Evolutionary conservation across 2,113 vertebrate species (phyloP).

Genomic region (Tragelaphus scriptus): DNA sequence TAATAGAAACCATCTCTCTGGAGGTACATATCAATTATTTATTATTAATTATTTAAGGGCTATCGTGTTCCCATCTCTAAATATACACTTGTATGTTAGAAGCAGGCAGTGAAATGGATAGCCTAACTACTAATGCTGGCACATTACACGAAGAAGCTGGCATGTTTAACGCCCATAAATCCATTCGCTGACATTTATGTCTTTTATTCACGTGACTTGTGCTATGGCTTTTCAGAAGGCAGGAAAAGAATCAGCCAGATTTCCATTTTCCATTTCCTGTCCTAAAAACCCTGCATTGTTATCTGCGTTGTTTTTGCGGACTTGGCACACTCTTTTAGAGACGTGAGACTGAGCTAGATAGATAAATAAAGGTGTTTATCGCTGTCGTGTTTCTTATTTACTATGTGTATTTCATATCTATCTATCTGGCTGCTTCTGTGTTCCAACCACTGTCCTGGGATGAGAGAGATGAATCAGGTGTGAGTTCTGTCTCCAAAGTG

Average conservation of each 20-base stretch:
- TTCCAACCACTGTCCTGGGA: not conserved
- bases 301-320: not conserved
- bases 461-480: not conserved
- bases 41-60: slow-evolving; percentile 48
- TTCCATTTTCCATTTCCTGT: not conserved
- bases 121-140: not conserved
- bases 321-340: not conserved
- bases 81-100: not conserved
- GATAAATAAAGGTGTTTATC: not conserved
- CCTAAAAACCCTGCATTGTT: not conserved
- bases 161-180: slow-evolving; percentile 16
- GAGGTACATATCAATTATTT: slow-evolving; percentile 47
- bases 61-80: not conserved
- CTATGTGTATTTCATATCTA: not conserved
- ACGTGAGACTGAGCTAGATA: not conserved
- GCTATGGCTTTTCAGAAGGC: not conserved
- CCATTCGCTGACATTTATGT: not conserved
- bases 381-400: not conserved
- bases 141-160: not conserved
- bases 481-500: not conserved
- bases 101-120: slow-evolving; percentile 11
- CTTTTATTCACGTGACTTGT: not conserved
- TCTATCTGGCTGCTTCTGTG: not conserved
- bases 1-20: slow-evolving; percentile 38
- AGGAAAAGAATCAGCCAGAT: not conserved